Evolutionary conservation across 2,888 invertebrate genomes (phyloP).

Genomic region (Xestia sexstrigata): DNA sequence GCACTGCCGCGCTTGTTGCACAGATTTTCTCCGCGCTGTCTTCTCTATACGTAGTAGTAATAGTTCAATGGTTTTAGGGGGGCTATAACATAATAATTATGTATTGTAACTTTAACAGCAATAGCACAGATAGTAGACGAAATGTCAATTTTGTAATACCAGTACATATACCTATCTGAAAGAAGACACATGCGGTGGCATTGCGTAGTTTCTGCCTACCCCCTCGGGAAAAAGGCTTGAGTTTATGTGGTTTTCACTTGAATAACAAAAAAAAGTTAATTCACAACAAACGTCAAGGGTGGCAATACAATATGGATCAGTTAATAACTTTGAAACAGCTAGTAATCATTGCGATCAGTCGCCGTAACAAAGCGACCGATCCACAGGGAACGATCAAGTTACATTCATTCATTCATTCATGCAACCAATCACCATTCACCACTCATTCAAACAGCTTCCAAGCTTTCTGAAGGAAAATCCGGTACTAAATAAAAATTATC

Average conservation of each 20-base stretch:
- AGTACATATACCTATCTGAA: not conserved
- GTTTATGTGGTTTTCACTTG: not conserved
- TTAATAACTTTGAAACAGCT: slow-evolving; percentile 52
- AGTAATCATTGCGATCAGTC: slow-evolving; percentile 72
- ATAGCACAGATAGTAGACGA: not conserved
- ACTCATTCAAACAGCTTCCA: slow-evolving; percentile 43
- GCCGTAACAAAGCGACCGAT: slow-evolving; percentile 67
- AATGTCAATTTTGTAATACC: no score
- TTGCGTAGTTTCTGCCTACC: not conserved
- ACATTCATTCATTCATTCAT: slow-evolving; percentile 42
- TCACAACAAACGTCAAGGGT: slow-evolving; percentile 54
- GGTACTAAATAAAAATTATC: slow-evolving; percentile 13
- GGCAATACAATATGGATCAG: slow-evolving; percentile 48
- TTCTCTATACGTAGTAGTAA: no score
- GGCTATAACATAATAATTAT: no score
- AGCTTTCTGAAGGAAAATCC: slow-evolving; percentile 61
- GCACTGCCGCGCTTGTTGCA: no score
- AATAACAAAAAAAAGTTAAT: not conserved
- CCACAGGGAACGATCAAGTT: slow-evolving; percentile 67
- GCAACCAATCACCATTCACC: slow-evolving; percentile 15
- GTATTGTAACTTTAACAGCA: not conserved
- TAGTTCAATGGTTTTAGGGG: no score
- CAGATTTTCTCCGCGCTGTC: no score
- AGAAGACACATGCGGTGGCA: not conserved
- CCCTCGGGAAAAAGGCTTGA: not conserved